Conservation (phyloP, 1,140 invertebrate species). For the Sitobion miscanthi region DNA sequence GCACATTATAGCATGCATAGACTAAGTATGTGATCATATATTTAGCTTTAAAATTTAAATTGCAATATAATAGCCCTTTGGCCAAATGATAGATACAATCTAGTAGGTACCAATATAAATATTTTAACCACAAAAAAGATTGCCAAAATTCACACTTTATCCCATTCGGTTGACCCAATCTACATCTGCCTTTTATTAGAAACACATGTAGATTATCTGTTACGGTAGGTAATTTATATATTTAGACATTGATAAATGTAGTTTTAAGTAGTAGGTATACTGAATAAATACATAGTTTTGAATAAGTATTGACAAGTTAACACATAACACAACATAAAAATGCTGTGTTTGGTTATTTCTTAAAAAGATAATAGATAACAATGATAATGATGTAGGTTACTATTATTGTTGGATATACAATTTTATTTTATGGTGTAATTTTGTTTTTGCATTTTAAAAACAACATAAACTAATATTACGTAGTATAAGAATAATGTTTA, state of each 20-base stretch:
- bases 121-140: background rate
- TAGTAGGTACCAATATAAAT: background rate
- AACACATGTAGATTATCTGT: background rate
- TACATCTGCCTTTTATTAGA: background rate
- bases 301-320: background rate
- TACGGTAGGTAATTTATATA: background rate
- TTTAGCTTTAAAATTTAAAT: background rate
- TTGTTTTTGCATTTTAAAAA: background rate
- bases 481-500: background rate
- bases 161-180: background rate
- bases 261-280: background rate
- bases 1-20: too few relatives aligned
- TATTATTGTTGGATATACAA: background rate
- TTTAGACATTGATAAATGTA: background rate
- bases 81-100: background rate
- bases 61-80: background rate
- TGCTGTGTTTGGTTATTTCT: background rate
- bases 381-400: background rate
- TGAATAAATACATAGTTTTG: background rate
- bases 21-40: background rate
- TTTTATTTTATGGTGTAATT: background rate
- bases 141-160: background rate
- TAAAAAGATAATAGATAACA: background rate
- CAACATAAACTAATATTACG: background rate
- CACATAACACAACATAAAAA: background rate